These are phyloP conservation scores for Leptinotarsa rubiginosa DNA, from an alignment of 2,888 invertebrate genomes.

Conservation along the genomic window DNA sequence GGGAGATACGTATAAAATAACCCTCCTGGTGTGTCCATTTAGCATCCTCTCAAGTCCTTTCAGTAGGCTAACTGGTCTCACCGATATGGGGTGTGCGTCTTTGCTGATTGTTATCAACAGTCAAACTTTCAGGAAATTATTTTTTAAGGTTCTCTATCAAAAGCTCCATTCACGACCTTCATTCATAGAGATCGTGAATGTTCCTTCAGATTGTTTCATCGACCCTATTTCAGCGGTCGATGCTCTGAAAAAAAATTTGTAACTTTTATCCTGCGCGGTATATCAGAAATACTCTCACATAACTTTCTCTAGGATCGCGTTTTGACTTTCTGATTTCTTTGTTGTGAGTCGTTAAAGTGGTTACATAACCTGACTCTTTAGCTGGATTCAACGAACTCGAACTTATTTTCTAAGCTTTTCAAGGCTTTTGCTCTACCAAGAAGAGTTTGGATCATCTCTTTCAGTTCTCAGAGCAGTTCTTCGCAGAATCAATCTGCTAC, in stretches of 20 bases:
- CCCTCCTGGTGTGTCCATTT: not conserved
- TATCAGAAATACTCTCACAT: no score
- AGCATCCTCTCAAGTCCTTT: not conserved
- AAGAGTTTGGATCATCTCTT: not conserved
- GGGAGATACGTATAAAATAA: not conserved
- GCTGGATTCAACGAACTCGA: not conserved
- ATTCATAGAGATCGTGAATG: no score
- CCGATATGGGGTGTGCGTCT: not conserved
- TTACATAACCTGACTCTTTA: conserved; percentile 14
- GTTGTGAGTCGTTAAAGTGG: not conserved
- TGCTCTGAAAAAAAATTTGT: no score
- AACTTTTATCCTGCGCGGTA: no score
- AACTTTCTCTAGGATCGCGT: no score
- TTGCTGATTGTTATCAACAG: no score
- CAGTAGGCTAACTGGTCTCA: not conserved
- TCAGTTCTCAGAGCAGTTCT: no score
- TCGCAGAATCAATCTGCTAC: not conserved
- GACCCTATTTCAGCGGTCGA: no score
- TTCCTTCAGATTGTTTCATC: no score
- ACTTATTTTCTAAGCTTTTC: not conserved
- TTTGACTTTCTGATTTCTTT: conserved; percentile 13
- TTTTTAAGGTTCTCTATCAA: no score
- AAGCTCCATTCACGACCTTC: no score
- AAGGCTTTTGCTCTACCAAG: not conserved
- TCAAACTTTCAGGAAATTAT: no score